Percentiles rank a stretch among this genome's conserved stretches.
phyloP scores from a whole-genome alignment of 1,140 invertebrate species.

The Mercenaria mercenaria region DNA sequence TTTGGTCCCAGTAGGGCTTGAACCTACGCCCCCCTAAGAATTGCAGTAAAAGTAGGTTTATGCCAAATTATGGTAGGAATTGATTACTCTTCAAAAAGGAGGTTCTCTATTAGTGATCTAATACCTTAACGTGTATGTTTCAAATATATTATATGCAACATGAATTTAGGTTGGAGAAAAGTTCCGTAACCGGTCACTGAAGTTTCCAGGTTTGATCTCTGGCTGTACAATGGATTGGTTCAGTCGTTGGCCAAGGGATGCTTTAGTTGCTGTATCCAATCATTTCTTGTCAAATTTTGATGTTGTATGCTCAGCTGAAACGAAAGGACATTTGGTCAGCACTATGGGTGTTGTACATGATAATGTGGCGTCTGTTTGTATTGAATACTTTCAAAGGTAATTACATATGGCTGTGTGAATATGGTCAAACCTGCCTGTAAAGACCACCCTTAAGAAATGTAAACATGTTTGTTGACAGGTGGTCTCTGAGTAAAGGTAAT shows the following conservation, averaged over 20 bases:
- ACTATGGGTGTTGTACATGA: conserved; percentile 91
- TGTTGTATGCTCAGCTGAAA: conserved; percentile 93
- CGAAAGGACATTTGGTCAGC: conserved; percentile 94
- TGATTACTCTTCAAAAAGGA: too few relatives aligned
- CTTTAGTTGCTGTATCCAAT: conserved; percentile 95
- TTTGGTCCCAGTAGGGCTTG: too few relatives aligned
- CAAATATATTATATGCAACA: too few relatives aligned
- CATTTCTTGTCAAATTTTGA: conserved; percentile 96
- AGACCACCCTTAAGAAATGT: too few relatives aligned
- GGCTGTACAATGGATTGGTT: conserved; percentile 99
- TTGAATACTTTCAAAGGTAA: conserved; percentile 96
- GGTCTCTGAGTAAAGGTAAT: too few relatives aligned
- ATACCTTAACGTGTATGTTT: too few relatives aligned
- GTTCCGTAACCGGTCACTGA: conserved; percentile 91
- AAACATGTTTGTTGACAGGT: too few relatives aligned
- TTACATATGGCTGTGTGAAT: not conserved
- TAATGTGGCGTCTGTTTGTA: conserved; percentile 94
- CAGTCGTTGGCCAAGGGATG: conserved; percentile 98
- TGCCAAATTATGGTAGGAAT: too few relatives aligned
- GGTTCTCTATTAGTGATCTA: too few relatives aligned
- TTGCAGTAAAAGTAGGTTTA: too few relatives aligned
- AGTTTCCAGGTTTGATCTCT: conserved; percentile 98
- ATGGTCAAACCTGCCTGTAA: too few relatives aligned
- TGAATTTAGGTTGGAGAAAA: conserved; percentile 85
- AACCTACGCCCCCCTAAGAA: too few relatives aligned